Base-by-base conservation (phyloP, 2,888 invertebrate species). In the Xestia sexstrigata region DNA sequence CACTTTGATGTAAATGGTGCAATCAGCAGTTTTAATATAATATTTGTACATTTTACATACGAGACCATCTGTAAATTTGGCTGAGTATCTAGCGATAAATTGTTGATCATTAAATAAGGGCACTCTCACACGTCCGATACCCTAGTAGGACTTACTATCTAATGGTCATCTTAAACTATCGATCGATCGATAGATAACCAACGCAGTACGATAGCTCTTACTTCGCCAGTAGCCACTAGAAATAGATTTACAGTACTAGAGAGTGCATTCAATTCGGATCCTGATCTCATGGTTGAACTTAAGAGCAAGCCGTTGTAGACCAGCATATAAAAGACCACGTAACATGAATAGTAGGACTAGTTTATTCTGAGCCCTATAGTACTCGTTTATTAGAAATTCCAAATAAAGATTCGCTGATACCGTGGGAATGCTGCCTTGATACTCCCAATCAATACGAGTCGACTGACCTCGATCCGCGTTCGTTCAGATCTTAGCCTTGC, bases 401-500 rank as follows among this genome's bases (percentile, higher is more conserved):
- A 87, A 87, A 88, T 88, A 89, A 83, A 88, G 89, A 85, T 88
- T 79, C 76, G 66, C 89, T 87, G 87, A 88, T 88, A 89, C 83
- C 84, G 89, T 89, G 89, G 68, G 91, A 90, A 89, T 86, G 79
- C 77, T 79, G 72, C 83, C 87, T 88, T 86, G 86, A 87, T 88
- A 87, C 79, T 90, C 87, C 85, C 81, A 84, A 87, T 87, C 84
- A 81, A 87, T 87, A 87, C 83, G 49, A 70, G 83, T 72, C 74
- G 70, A 39, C 66, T 76, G 82, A 83, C 84, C 77, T 84, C 87
- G 88, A 81, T 87, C 86, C 87, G 84, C 85, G 83, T 87, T 80
- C 88, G 77, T 82, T 83, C 78, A 82, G 79, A 74, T 86, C 84
- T 85, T 87, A 89, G 88, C 94, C 94, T 94, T 92, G 93, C 90